Evolutionary conservation across 2,797 vertebrate genomes (phyloP), one percentile per base, ranked within the genome.

Genomic region (Lerista edwardsae): DNA sequence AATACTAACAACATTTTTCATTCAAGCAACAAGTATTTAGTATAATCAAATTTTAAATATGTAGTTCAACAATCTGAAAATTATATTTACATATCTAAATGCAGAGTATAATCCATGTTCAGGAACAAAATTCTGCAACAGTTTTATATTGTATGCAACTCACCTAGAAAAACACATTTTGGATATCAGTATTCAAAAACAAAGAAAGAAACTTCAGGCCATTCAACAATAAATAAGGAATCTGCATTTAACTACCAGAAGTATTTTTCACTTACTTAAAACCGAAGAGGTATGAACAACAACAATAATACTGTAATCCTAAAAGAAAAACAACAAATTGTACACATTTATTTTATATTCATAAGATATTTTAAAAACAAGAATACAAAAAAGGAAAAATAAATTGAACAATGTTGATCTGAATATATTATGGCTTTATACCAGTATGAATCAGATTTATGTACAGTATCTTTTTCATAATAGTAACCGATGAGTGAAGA

Each of bases 401-500:
- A 11, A 47, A 51, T 44, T 71, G 39, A 10, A 61, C 21, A 6
- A 61, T 61, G 25, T 25, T 61, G 21, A 25, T 61, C 59, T 61
- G 23, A 61, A 25, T 44, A n/a, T 59, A 69, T 23, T 51, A 75
- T 39, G 51, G 15, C 79, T 67, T 41, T 34, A 0, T 74, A 19
- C 27, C 67, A 89, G 34, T 15, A 36, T 83, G 57, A 72, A 86
- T 61, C 84, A 29, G 31, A 89, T n/a, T 14, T 85, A 36, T 80
- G 80, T 11, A n/a, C n/a, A n/a, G n/a, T n/a, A 34, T 72, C 12
- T 25, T 80, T 14, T 41, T 1, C 3, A 68, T 44, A 85, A 82
- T 36, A 62, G 77, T 59, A 92, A 84, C 91, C 86, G 87, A 91
- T 29, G 89, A 89, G 88, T 83, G 9, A 44, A 72, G 59, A 67